A percentile compares a stretch with the other conserved stretches of the same genome.
Conservation (phyloP, 2,888 invertebrate species). For the Carabus problematicus region DNA sequence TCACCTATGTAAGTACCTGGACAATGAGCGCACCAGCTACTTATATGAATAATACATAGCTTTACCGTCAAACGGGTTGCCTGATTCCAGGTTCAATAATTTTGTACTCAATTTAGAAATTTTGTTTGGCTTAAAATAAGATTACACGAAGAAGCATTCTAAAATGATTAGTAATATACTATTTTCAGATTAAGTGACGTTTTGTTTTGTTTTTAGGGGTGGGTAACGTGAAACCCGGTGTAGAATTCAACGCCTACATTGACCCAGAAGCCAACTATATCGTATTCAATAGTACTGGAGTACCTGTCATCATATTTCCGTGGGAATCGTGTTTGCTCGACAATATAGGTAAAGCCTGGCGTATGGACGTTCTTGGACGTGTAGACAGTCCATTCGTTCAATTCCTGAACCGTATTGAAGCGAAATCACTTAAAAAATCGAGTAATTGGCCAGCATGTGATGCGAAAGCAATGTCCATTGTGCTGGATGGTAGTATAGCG, state of each 20-base stretch:
- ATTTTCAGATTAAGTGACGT: not conserved
- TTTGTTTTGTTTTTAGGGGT: slow-evolving; percentile 16
- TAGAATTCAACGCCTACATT: slow-evolving; percentile 66
- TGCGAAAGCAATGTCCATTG: slow-evolving; percentile 13
- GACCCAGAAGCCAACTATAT: slow-evolving; percentile 68
- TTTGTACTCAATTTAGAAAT: too few relatives aligned
- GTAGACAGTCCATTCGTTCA: slow-evolving; percentile 8
- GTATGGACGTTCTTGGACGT: slow-evolving; percentile 57
- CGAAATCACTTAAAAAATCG: slow-evolving; percentile 36
- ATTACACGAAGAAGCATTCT: too few relatives aligned
- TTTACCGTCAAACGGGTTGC: too few relatives aligned
- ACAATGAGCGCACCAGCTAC: too few relatives aligned
- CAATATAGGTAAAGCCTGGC: slow-evolving; percentile 59
- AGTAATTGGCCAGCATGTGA: slow-evolving; percentile 23
- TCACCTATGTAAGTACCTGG: too few relatives aligned
- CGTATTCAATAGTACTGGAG: slow-evolving; percentile 57
- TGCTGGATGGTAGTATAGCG: slow-evolving; percentile 11
- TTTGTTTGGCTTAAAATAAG: too few relatives aligned
- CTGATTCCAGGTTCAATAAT: too few relatives aligned
- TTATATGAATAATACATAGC: too few relatives aligned
- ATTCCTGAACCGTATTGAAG: slow-evolving; percentile 62
- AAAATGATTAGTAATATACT: too few relatives aligned
- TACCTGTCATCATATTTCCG: slow-evolving; percentile 59
- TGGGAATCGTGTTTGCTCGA: slow-evolving; percentile 59
- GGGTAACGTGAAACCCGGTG: slow-evolving; percentile 56